A percentile compares a stretch with the other conserved stretches of the same genome.
These are phyloP conservation scores for Bombus haemorrhoidalis DNA, from an alignment of 1,140 invertebrate genomes.

Conservation along the genomic window DNA sequence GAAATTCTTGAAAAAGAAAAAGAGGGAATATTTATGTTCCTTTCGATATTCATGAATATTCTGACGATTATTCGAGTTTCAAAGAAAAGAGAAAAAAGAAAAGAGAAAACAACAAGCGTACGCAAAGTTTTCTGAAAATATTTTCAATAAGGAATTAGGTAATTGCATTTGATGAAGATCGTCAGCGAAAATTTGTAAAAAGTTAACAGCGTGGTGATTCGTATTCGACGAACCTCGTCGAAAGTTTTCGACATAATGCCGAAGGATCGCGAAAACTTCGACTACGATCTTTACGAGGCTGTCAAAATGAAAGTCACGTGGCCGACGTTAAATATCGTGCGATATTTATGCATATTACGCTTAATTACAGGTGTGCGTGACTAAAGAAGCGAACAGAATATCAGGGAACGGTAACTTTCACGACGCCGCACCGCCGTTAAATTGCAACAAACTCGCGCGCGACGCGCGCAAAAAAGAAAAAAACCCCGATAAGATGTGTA, in stretches of 20 bases:
- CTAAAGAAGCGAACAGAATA: constrained; percentile 15
- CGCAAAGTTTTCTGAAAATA: neutral
- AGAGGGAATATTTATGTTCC: too few relatives aligned
- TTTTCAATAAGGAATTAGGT: neutral
- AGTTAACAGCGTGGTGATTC: neutral
- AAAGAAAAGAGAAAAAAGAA: too few relatives aligned
- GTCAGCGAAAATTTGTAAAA: neutral
- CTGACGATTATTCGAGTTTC: too few relatives aligned
- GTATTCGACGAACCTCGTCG: neutral
- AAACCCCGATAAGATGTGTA: neutral
- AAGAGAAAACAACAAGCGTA: too few relatives aligned
- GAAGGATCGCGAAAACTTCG: neutral
- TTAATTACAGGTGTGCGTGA: constrained; percentile 32
- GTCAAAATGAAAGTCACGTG: constrained; percentile 2
- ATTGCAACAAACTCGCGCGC: neutral
- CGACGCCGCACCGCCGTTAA: too few relatives aligned
- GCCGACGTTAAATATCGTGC: neutral
- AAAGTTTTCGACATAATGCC: neutral
- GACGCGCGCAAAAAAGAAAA: too few relatives aligned
- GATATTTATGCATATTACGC: constrained; percentile 27
- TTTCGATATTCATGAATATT: neutral
- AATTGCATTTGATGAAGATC: neutral
- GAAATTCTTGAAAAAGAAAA: neutral
- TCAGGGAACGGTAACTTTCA: neutral
- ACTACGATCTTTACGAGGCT: neutral